These are phyloP conservation scores for Hemithea aestivaria DNA, from an alignment of 2,888 invertebrate genomes.

Conservation along the genomic window DNA sequence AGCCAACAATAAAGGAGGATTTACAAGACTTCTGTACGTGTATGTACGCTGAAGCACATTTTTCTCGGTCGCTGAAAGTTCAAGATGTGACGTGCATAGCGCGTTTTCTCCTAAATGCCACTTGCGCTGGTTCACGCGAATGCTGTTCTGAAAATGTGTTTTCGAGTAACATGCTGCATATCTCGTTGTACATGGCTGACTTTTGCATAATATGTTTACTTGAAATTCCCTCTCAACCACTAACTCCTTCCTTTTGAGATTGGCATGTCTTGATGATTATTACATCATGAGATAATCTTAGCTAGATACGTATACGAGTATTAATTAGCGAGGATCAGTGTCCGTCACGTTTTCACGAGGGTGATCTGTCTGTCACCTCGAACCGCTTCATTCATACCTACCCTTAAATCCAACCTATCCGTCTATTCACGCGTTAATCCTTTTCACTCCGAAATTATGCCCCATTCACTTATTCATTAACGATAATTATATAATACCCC, in stretches of 20 bases:
- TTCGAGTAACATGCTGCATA: slow-evolving; percentile 27
- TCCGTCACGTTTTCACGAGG: slow-evolving; percentile 39
- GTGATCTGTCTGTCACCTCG: slow-evolving; percentile 37
- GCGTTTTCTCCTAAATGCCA: slow-evolving; percentile 31
- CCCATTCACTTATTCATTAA: slow-evolving; percentile 20
- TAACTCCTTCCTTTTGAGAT: too few relatives aligned
- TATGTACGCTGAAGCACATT: slow-evolving; percentile 20
- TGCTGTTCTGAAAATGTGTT: slow-evolving; percentile 25
- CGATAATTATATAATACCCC: slow-evolving; percentile 1
- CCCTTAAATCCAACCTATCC: slow-evolving; percentile 18
- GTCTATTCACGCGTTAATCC: slow-evolving; percentile 20
- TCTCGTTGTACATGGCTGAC: slow-evolving; percentile 25
- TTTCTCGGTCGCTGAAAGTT: slow-evolving; percentile 26
- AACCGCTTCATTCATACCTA: slow-evolving; percentile 9
- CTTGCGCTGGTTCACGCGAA: slow-evolving; percentile 27
- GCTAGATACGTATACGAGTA: too few relatives aligned
- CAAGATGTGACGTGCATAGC: slow-evolving; percentile 27
- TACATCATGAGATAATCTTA: too few relatives aligned
- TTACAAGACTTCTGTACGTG: slow-evolving; percentile 28
- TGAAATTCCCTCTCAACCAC: too few relatives aligned
- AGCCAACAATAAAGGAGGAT: slow-evolving; percentile 31
- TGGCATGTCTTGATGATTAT: too few relatives aligned
- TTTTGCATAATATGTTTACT: slow-evolving; percentile 11
- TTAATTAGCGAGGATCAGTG: slow-evolving; percentile 44
- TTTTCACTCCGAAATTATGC: slow-evolving; percentile 20